A percentile compares a stretch with the other conserved stretches of the same genome.
Conservation (phyloP, 2,888 invertebrate genomes). For the Ennomos quercinarius region DNA sequence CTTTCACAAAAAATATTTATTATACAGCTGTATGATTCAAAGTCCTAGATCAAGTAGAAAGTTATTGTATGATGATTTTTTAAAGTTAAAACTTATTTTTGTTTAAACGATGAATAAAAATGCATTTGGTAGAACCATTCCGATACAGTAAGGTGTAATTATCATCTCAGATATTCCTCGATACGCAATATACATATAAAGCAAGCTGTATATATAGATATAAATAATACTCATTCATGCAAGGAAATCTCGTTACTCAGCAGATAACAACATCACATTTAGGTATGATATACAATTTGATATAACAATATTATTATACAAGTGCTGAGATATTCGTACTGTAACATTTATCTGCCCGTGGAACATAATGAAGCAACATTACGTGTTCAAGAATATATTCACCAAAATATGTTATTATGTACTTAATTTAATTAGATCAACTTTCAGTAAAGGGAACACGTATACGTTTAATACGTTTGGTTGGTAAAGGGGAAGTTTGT, state of each 20-base stretch:
- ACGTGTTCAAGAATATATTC: conserved; percentile 3
- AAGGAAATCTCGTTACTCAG: conserved; percentile 84
- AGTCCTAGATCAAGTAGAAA: no score
- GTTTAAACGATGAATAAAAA: neutral
- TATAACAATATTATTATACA: conserved; percentile 30
- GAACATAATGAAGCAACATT: conserved; percentile 21
- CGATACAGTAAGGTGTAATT: neutral
- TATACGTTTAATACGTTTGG: neutral
- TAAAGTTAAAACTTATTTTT: neutral
- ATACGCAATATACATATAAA: conserved; percentile 32
- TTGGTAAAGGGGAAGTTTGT: neutral
- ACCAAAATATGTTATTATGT: conserved; percentile 2
- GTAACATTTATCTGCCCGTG: conserved; percentile 8
- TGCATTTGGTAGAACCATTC: neutral
- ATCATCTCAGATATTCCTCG: conserved; percentile 5
- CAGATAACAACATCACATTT: conserved; percentile 46
- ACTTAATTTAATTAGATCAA: neutral
- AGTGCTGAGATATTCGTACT: conserved; percentile 30
- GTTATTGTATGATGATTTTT: no score
- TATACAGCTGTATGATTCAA: no score
- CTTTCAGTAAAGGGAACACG: neutral
- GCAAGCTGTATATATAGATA: conserved; percentile 39
- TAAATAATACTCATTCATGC: conserved; percentile 70
- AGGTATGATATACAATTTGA: conserved; percentile 45
- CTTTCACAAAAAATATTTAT: no score